These are phyloP conservation scores for Microcebus jonahi DNA, from an alignment of 2,113 vertebrate species.

Conservation along the genomic window DNA sequence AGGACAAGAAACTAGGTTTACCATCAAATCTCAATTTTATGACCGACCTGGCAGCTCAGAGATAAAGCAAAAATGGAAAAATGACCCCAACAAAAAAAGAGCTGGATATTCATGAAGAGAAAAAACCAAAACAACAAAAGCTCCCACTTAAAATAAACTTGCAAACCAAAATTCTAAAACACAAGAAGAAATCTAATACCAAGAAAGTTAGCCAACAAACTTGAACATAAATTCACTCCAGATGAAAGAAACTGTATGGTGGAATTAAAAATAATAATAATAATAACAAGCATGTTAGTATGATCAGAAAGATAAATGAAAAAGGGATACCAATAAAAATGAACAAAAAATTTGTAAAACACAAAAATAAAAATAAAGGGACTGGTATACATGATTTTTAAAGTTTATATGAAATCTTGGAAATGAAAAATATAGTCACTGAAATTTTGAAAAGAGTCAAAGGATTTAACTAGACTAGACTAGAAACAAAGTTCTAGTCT, in stretches of 20 bases:
- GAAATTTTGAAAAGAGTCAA: background rate
- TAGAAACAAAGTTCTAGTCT: no score
- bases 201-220: background rate
- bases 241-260: background rate
- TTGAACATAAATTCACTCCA: background rate
- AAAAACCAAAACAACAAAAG: background rate
- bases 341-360: background rate
- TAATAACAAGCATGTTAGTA: background rate
- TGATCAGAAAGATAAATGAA: background rate
- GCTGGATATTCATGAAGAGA: background rate
- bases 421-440: background rate
- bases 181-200: background rate
- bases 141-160: background rate
- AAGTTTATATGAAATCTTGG: background rate
- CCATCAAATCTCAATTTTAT: background rate
- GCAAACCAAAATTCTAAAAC: slow-evolving; percentile 29
- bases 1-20: background rate
- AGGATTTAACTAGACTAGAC: background rate
- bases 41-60: background rate
- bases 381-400: background rate
- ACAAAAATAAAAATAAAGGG: background rate
- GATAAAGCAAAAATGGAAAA: background rate
- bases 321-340: background rate
- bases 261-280: background rate
- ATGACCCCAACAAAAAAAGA: background rate